These are phyloP conservation scores for Leuctra nigra DNA, from an alignment of 2,888 invertebrate species.

Conservation along the genomic window DNA sequence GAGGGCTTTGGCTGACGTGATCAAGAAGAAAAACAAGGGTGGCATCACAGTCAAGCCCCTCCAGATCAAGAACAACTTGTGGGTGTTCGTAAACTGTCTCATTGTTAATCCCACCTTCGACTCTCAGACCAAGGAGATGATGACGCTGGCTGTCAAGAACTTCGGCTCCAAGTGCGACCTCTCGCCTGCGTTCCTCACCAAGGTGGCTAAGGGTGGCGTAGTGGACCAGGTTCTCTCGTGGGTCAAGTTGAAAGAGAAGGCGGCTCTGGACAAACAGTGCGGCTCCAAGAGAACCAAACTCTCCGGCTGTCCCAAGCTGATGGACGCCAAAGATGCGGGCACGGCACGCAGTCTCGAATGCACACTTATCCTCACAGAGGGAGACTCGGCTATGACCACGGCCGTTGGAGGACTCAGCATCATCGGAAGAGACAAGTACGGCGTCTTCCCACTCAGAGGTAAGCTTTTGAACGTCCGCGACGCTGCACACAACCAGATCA, in stretches of 20 bases:
- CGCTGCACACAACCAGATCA: constrained; percentile 92
- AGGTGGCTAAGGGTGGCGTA: constrained; percentile 75
- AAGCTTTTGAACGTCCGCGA: constrained; percentile 96
- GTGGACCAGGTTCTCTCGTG: constrained; percentile 91
- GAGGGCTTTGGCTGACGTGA: constrained; percentile 77
- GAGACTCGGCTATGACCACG: constrained; percentile 98
- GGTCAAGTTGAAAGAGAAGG: constrained; percentile 94
- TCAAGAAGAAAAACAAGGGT: constrained; percentile 88
- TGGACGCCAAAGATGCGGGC: constrained; percentile 98
- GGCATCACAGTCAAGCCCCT: constrained; percentile 87
- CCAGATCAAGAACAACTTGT: constrained; percentile 92
- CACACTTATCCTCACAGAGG: constrained; percentile 97
- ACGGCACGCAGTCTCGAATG: constrained; percentile 79
- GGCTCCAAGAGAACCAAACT: constrained; percentile 82
- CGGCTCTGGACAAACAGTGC: constrained; percentile 78
- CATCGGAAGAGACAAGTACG: constrained; percentile 88
- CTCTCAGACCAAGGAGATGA: constrained; percentile 98
- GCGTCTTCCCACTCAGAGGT: constrained; percentile 82
- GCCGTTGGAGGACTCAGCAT: constrained; percentile 95
- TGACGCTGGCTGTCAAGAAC: constrained; percentile 90
- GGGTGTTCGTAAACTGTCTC: constrained; percentile 95
- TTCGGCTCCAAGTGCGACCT: constrained; percentile 92
- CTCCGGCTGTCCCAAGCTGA: constrained; percentile 82
- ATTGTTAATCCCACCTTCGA: constrained; percentile 99
- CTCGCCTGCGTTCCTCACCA: constrained; percentile 78